phyloP scores from a whole-genome alignment of 2,113 vertebrate species.

The Arizona elegans region DNA sequence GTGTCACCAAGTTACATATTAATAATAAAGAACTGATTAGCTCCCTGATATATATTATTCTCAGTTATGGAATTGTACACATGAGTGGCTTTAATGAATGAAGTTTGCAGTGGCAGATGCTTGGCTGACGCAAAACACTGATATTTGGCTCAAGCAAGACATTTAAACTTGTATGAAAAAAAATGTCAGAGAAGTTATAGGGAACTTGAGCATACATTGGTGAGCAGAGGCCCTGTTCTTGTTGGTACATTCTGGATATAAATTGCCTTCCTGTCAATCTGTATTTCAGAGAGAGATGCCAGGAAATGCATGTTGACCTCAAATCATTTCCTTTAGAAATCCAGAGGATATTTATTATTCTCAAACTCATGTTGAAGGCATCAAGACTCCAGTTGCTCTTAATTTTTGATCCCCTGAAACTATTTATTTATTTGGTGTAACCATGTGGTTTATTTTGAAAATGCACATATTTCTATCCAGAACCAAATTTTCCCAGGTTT shows the following conservation, averaged over 20 bases:
- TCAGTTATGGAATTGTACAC: slow-evolving; percentile 6
- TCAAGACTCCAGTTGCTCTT: background rate
- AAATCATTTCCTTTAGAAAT: background rate
- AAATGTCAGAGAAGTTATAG: background rate
- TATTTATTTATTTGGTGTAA: background rate
- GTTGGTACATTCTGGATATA: background rate
- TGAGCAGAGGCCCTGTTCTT: background rate
- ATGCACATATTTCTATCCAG: background rate
- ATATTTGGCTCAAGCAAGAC: background rate
- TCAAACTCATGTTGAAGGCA: background rate
- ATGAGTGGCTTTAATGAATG: slow-evolving; percentile 39
- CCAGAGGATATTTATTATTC: background rate
- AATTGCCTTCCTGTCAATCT: background rate
- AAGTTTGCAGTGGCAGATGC: background rate
- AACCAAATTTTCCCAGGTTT: background rate
- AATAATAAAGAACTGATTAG: slow-evolving; percentile 8
- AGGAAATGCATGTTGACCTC: background rate
- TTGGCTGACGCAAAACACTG: slow-evolving; percentile 10
- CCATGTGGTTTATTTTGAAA: background rate
- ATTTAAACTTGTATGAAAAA: background rate
- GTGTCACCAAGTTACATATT: slow-evolving; percentile 36
- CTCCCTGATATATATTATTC: slow-evolving; percentile 9
- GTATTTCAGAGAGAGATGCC: background rate
- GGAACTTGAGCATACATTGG: background rate
- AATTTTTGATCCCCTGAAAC: background rate